Base-by-base conservation (phyloP, 2,797 vertebrate species). In the Huso huso region DNA sequence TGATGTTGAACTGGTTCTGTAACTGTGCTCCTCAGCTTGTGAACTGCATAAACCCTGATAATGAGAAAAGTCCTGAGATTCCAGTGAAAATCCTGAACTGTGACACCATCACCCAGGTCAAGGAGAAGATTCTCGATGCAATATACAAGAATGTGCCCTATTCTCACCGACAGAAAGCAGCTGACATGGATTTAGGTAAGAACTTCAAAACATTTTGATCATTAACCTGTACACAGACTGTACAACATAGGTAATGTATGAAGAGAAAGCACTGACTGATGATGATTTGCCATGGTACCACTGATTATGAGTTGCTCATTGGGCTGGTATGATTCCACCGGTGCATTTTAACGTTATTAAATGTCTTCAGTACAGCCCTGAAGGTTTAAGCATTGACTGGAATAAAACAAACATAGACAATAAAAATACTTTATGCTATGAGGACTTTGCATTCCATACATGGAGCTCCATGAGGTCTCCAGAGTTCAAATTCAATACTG, bases 91-190 rank as follows among this genome's bases (percentile, higher is more conserved):
- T 92, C 64, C 83, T 99, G 64, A 98, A 99, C 79, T 99, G 96
- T 1, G 96, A 99, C 81, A 98, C 96, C 76, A 94, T 99, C 81
- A 98, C 93, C 0, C 96, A 99, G 75, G 94, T 96, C 76, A 98
- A 99, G 79, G 96, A 99, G 84, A 99, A 99, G 83, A 96, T 99
- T 72, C 89, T 99, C 1, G 96, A 99, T 1, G 94, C 96, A 78
- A 95, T 99, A 82, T 99, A 97, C 82, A 99, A 99, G 84, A 99
- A 99, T 0, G 91, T 99, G 12, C 96, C 96, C 6, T 95, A 95
- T 74, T 99, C 96, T 2, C 95, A 96, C 64, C 84, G 96, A 49
- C 92, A 95, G 69, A 99, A 97, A 80, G 94, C 95, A 63, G 92
- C 94, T 1, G 96, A 99, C 75, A 97, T 99, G 96, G 96, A 99